Conservation (phyloP, 2,113 vertebrate genomes). For the Oreamnos americanus region DNA sequence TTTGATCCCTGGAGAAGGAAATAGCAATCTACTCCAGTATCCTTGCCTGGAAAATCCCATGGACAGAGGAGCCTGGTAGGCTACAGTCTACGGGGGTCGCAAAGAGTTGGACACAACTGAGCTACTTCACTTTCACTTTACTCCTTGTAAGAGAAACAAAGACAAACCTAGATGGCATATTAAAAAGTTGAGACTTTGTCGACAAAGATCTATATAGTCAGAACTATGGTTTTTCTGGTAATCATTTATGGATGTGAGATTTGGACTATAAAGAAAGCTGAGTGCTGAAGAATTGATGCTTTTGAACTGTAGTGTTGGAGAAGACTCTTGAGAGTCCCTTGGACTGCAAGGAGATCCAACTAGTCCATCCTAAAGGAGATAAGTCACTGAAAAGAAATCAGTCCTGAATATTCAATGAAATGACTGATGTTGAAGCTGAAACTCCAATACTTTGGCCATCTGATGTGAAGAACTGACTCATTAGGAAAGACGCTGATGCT, state of each 20-base stretch:
- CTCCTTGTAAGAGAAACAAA: neutral
- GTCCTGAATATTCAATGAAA: neutral
- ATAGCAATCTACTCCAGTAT: too few species aligned
- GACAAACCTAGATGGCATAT: neutral
- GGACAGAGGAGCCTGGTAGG: too few species aligned
- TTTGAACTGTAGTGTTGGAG: neutral
- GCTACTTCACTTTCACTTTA: neutral
- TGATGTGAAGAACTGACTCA: too few species aligned
- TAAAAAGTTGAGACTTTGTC: neutral
- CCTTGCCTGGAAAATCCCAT: too few species aligned
- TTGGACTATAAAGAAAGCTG: neutral
- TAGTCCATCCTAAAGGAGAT: neutral
- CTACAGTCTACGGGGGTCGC: too few species aligned
- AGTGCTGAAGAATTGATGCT: neutral
- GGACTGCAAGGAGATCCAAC: neutral
- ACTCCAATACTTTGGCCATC: neutral
- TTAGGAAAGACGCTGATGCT: too few species aligned
- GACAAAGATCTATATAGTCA: neutral
- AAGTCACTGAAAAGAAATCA: neutral
- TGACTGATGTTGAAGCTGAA: neutral
- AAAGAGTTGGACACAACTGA: too few species aligned
- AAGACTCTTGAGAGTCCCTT: neutral
- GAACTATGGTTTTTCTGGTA: neutral
- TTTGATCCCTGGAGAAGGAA: too few species aligned
- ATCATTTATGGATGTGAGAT: neutral